phyloP scores from a whole-genome alignment of 1,140 invertebrate species.

The Heterodera carotae region DNA sequence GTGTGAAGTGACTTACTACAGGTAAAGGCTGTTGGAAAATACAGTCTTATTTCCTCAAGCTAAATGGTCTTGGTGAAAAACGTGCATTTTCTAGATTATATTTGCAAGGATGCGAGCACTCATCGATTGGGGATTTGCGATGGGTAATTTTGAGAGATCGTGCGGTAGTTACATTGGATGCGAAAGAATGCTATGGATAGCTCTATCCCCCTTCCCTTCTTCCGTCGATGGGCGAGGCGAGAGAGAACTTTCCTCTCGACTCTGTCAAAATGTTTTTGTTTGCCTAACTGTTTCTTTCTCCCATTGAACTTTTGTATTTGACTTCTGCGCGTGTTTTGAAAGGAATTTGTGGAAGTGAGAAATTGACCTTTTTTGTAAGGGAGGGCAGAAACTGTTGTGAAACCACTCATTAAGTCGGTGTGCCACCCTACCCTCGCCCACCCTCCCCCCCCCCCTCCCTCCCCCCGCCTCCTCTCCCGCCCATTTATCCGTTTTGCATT shows the following conservation, averaged over 20 bases:
- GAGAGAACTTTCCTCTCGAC: background rate
- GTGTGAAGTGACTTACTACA: background rate
- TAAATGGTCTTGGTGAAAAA: background rate
- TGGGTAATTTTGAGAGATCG: background rate
- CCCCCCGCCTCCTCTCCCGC: background rate
- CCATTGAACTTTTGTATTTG: background rate
- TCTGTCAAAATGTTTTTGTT: background rate
- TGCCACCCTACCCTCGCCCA: too few species aligned
- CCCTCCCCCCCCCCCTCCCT: too few species aligned
- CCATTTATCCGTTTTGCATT: constrained; percentile 8
- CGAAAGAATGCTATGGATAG: background rate
- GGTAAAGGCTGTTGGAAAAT: background rate
- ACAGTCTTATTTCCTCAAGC: background rate
- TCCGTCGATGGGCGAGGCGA: too few species aligned
- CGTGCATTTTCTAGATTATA: background rate
- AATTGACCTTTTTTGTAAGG: too few species aligned
- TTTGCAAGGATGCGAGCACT: background rate
- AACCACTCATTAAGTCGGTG: too few species aligned
- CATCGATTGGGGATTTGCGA: background rate
- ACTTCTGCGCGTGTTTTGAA: background rate
- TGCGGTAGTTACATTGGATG: background rate
- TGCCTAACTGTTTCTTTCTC: constrained; percentile 9
- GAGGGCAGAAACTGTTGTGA: too few species aligned
- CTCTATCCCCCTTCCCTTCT: background rate
- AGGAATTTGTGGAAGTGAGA: background rate